These are phyloP conservation scores for Eulemur mongoz DNA, from an alignment of 2,797 vertebrate species.

Conservation along the genomic window DNA sequence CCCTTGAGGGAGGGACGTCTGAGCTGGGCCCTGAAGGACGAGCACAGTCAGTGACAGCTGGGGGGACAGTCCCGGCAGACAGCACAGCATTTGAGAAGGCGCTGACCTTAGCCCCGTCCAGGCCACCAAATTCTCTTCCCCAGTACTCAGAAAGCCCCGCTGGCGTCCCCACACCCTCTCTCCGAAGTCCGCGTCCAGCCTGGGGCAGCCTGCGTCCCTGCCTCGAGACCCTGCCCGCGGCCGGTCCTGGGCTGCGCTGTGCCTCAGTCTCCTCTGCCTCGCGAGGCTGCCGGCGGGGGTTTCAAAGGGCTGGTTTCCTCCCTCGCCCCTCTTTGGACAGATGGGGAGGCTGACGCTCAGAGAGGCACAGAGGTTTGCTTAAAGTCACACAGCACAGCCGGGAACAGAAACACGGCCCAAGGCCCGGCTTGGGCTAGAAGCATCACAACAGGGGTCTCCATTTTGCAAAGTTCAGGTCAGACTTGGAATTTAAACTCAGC, in stretches of 20 bases:
- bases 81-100: background rate
- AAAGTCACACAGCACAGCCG: too few relatives aligned
- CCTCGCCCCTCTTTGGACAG: background rate
- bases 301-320: background rate
- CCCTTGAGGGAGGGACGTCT: background rate
- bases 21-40: background rate
- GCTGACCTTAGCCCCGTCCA: too few relatives aligned
- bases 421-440: background rate
- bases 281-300: background rate
- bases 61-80: background rate
- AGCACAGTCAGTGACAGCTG: background rate
- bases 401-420: background rate
- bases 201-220: background rate
- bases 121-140: background rate
- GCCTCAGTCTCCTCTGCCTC: background rate
- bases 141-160: too few relatives aligned
- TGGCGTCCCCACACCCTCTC: background rate
- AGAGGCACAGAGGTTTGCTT: background rate
- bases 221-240: background rate
- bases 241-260: background rate
- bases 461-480: background rate
- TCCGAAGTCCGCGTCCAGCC: background rate
- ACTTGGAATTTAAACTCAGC: background rate
- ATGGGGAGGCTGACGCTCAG: background rate
- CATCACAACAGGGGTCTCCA: background rate